A percentile compares a stretch with the other conserved stretches of the same genome.
Evolutionary conservation across 2,113 vertebrate genomes (phyloP).

Genomic region (Tupaia chinensis): DNA sequence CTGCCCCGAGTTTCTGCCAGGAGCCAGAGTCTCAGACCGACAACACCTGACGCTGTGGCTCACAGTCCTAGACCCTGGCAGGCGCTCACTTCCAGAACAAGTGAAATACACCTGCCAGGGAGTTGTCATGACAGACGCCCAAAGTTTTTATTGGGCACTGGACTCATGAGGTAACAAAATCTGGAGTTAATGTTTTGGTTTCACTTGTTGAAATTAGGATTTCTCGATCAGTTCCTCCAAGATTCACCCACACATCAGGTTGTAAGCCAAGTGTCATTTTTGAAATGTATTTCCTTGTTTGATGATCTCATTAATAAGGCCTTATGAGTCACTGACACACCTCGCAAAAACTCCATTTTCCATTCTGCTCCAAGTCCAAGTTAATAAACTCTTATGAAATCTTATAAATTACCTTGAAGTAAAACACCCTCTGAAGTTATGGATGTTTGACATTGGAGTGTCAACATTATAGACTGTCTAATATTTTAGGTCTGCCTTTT

Average conservation of each 20-base stretch:
- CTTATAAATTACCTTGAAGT: constrained; percentile 40
- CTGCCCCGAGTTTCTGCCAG: constrained; percentile 59
- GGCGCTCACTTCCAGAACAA: constrained; percentile 82
- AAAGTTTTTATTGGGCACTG: constrained; percentile 69
- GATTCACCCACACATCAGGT: constrained; percentile 27
- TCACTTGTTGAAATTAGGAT: constrained; percentile 34
- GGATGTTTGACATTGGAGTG: constrained; percentile 10
- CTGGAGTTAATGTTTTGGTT: constrained; percentile 74
- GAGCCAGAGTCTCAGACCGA: constrained; percentile 55
- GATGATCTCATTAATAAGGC: constrained; percentile 47
- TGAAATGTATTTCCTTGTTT: constrained; percentile 71
- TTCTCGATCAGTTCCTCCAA: constrained; percentile 49
- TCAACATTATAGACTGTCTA: not conserved
- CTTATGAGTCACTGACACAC: constrained; percentile 66
- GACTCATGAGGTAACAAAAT: constrained; percentile 49
- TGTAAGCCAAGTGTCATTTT: constrained; percentile 47
- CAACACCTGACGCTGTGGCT: constrained; percentile 69
- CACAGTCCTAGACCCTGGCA: constrained; percentile 79
- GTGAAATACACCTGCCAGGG: constrained; percentile 49
- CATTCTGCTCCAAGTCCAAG: not conserved
- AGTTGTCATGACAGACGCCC: constrained; percentile 75
- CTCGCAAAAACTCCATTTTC: constrained; percentile 54
- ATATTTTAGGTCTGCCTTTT: constrained; percentile 6
- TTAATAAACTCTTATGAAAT: constrained; percentile 7
- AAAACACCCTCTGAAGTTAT: constrained; percentile 36